phyloP scores from a whole-genome alignment of 92 coral and sea anemone genomes.

The Paramuricea clavata region DNA sequence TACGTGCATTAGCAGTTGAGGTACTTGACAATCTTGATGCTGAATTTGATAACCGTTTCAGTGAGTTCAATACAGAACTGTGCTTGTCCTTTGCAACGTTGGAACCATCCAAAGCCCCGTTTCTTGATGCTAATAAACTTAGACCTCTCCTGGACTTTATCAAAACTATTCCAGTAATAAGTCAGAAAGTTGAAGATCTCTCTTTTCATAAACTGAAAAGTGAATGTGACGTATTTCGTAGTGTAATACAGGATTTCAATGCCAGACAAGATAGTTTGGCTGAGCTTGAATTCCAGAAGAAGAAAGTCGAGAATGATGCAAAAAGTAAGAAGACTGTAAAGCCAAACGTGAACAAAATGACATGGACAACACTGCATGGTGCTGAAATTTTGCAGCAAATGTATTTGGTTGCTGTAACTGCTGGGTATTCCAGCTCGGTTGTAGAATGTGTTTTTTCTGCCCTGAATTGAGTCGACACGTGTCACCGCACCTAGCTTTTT shows the following conservation, averaged over 20 bases:
- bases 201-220: conserved; percentile 18
- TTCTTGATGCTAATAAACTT: conserved; percentile 45
- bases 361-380: conserved; percentile 27
- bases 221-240: conserved; percentile 27
- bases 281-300: conserved; percentile 23
- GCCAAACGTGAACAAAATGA: conserved; percentile 25
- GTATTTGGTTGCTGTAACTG: conserved; percentile 20
- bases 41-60: conserved; percentile 28
- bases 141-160: conserved; percentile 17
- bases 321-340: conserved; percentile 5
- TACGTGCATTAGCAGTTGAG: conserved; percentile 16
- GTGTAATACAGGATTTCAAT: conserved; percentile 14
- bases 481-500: no score
- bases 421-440: conserved; percentile 11
- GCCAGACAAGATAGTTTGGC: conserved; percentile 22
- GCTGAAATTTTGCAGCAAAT: conserved; percentile 41
- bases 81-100: conserved; percentile 14
- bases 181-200: conserved; percentile 17
- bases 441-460: conserved; percentile 35
- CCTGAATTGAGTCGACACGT: conserved; percentile 19
- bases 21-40: not conserved
- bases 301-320: conserved; percentile 22
- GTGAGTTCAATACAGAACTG: conserved; percentile 34
- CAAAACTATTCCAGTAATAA: conserved; percentile 16
- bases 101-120: conserved; percentile 20